Evolutionary conservation across 2,888 invertebrate species (phyloP), one percentile per base, ranked within the genome.

Genomic region (Dilophus febrilis): DNA sequence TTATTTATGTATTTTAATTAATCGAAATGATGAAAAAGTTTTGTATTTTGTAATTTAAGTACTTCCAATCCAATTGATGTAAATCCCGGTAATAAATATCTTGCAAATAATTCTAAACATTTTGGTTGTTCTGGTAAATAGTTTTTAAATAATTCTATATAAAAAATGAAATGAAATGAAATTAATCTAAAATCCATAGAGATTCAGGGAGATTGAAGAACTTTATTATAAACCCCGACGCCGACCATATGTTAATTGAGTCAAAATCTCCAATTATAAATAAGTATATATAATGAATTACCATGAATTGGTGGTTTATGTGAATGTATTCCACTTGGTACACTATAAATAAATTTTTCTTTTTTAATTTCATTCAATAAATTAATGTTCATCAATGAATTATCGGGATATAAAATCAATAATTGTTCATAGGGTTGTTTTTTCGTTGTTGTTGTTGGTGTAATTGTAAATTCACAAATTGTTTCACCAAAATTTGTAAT

Each of bases 321-420:
- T 0, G 95, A 95, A 63, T 95, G 94, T 42, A 94, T 68, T 13
- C 84, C 79, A 64, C 91, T 91, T 1, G 95, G 94, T 17, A 90
- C 68, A 58, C 90, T 90, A 14, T 85, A 61, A 40, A 94, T 56
- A 34, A 87, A 52, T 54, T 72, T 72, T 5, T 68, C 59, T 45
- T 68, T 57, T 3, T 66, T 58, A 47, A 69, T 49, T 34, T 53
- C 45, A 8, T 48, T 46, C 12, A 45, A 42, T 22, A 22, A 33
- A 3, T 46, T 39, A 7, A n/a, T n/a, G n/a, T n/a, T 43, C 44
- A 1, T 54, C 47, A 2, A 41, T 44, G 32, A 16, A 3, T 19
- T 32, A 3, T 11, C 17, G 46, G 49, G 58, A 13, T 57, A 55
- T 10, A 73, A 81, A 51, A 86, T 62, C 38, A 83, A 65, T 14